phyloP scores from a whole-genome alignment of 2,888 invertebrate genomes.

The Spilarctia lutea region DNA sequence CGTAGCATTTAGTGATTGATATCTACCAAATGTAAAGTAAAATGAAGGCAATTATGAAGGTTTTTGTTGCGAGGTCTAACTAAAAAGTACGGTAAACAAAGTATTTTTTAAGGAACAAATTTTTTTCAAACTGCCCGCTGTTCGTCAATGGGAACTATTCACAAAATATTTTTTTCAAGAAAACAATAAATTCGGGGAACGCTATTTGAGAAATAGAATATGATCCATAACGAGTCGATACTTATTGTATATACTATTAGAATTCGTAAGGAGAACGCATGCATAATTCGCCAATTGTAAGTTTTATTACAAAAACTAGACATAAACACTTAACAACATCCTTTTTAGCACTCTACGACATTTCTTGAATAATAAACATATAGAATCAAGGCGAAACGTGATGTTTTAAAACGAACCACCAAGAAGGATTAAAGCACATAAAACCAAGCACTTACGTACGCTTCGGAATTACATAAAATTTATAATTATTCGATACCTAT shows the following conservation, averaged over 20 bases:
- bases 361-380: constrained; percentile 38
- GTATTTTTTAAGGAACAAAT: background rate
- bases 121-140: background rate
- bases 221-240: background rate
- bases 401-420: constrained; percentile 42
- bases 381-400: constrained; percentile 30
- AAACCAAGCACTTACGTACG: constrained; percentile 25
- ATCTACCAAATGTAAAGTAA: background rate
- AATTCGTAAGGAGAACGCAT: background rate
- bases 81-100: background rate
- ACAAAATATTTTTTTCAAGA: background rate
- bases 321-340: constrained; percentile 8
- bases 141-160: background rate
- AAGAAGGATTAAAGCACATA: constrained; percentile 29
- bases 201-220: too few relatives aligned
- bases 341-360: constrained; percentile 3
- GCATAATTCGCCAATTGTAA: background rate
- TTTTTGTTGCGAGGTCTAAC: background rate
- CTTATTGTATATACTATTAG: background rate
- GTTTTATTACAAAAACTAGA: constrained; percentile 3
- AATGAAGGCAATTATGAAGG: background rate
- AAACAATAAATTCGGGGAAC: background rate
- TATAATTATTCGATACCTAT: constrained; percentile 9
- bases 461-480: constrained; percentile 35
- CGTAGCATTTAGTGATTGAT: background rate